phyloP scores from a whole-genome alignment of 2,113 vertebrate species.

The Austrofundulus limnaeus region DNA sequence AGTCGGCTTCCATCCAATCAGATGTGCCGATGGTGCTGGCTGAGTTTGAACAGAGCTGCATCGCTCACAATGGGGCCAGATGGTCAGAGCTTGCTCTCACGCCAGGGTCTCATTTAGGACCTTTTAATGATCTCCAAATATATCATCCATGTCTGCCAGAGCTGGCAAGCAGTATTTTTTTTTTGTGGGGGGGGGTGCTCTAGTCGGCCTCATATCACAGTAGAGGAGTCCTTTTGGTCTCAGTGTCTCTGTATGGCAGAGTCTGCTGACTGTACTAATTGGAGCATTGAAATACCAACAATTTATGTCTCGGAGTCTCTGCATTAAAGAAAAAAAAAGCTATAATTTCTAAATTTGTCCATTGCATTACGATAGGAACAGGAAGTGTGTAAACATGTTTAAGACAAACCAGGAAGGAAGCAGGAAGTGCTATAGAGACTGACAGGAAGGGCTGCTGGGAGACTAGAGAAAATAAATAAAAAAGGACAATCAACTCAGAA shows the following conservation, averaged over 20 bases:
- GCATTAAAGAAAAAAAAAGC: neutral
- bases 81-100: slow-evolving; percentile 75
- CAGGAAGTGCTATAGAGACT: slow-evolving; percentile 14
- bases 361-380: neutral
- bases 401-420: slow-evolving; percentile 1
- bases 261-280: slow-evolving; percentile 17
- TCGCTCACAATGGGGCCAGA: slow-evolving; percentile 75
- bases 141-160: slow-evolving; percentile 71
- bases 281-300: neutral
- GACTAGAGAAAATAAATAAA: neutral
- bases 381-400: neutral
- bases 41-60: slow-evolving; percentile 52
- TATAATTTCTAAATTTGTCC: neutral
- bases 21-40: slow-evolving; percentile 51
- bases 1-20: slow-evolving; percentile 59
- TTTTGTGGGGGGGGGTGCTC: slow-evolving; percentile 49
- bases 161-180: slow-evolving; percentile 55
- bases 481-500: slow-evolving; percentile 6
- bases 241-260: slow-evolving; percentile 21
- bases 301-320: neutral
- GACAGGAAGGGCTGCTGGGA: slow-evolving; percentile 11
- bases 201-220: slow-evolving; percentile 33
- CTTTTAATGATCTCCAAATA: slow-evolving; percentile 79
- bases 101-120: slow-evolving; percentile 78
- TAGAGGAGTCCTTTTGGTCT: slow-evolving; percentile 38